Conservation (phyloP, 1,140 invertebrate genomes). For the Meloidogyne chitwoodi region DNA sequence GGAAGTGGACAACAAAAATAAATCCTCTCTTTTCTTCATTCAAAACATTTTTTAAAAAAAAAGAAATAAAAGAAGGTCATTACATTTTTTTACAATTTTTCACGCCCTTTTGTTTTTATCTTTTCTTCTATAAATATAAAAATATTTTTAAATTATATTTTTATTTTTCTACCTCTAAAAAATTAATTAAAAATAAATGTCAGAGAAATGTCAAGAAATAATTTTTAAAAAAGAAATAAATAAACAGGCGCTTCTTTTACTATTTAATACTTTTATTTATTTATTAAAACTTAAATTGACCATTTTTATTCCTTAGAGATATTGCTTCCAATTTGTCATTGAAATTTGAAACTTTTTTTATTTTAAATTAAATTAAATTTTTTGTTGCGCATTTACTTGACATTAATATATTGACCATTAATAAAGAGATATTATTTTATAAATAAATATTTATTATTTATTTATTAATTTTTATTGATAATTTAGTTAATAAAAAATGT, state of each 20-base stretch:
- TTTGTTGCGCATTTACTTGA: background rate
- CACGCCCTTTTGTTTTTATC: background rate
- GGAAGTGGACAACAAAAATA: background rate
- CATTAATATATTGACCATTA: too few relatives aligned
- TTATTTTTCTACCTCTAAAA: background rate
- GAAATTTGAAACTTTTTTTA: background rate
- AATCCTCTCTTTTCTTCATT: background rate
- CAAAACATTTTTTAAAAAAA: background rate
- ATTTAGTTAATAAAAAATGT: too few relatives aligned
- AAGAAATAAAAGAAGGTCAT: background rate
- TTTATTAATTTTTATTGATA: too few relatives aligned
- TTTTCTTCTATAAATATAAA: background rate
- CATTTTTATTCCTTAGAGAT: background rate
- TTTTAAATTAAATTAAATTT: background rate
- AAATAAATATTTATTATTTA: too few relatives aligned
- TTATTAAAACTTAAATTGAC: background rate
- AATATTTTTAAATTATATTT: background rate
- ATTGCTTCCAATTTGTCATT: background rate
- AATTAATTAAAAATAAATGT: background rate
- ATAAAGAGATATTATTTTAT: too few relatives aligned
- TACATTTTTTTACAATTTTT: background rate
- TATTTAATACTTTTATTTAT: background rate
- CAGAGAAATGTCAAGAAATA: background rate
- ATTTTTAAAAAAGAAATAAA: background rate
- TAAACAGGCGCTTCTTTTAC: background rate